Evolutionary conservation across 64 coral and sea anemone species (phyloP).

Genomic region (Orbicella faveolata): DNA sequence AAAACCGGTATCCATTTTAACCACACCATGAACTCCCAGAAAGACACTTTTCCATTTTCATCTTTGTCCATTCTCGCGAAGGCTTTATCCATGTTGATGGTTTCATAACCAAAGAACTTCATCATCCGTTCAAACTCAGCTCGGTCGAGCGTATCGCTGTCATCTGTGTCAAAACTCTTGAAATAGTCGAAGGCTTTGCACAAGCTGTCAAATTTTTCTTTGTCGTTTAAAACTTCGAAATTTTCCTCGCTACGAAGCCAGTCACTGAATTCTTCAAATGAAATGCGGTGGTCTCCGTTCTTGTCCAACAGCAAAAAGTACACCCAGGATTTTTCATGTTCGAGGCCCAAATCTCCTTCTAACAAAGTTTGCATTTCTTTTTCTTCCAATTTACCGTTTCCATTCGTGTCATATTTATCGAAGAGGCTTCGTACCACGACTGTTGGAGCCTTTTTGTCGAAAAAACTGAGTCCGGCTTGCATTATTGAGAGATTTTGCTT

Average conservation of each 20-base stretch:
- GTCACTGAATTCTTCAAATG: conserved; percentile 50
- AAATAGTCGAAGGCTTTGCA: conserved; percentile 24
- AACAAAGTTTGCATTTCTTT: conserved; percentile 33
- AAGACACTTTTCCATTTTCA: conserved; percentile 24
- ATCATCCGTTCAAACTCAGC: conserved; percentile 34
- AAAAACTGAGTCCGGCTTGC: conserved; percentile 48
- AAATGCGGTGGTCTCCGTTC: conserved; percentile 29
- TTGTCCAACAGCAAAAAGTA: conserved; percentile 48
- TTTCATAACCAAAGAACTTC: conserved; percentile 22
- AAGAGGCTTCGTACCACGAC: conserved; percentile 32
- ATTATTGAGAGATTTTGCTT: neutral
- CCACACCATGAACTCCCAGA: conserved; percentile 54
- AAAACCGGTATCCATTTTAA: conserved; percentile 34
- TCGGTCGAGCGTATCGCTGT: conserved; percentile 37
- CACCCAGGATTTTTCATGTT: conserved; percentile 1
- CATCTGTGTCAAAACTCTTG: conserved; percentile 20
- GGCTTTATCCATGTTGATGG: conserved; percentile 20
- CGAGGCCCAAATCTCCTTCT: conserved; percentile 22
- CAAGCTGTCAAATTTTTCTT: conserved; percentile 4
- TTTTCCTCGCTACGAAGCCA: conserved; percentile 47
- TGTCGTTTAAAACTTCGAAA: conserved; percentile 38
- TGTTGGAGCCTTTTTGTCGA: conserved; percentile 39
- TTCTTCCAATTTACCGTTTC: conserved; percentile 28
- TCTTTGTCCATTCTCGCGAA: conserved; percentile 34
- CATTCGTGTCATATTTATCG: conserved; percentile 36